A percentile compares a stretch with the other conserved stretches of the same genome.
These are phyloP conservation scores for Ginglymostoma cirratum DNA, from an alignment of 2,113 vertebrate genomes.

Conservation along the genomic window DNA sequence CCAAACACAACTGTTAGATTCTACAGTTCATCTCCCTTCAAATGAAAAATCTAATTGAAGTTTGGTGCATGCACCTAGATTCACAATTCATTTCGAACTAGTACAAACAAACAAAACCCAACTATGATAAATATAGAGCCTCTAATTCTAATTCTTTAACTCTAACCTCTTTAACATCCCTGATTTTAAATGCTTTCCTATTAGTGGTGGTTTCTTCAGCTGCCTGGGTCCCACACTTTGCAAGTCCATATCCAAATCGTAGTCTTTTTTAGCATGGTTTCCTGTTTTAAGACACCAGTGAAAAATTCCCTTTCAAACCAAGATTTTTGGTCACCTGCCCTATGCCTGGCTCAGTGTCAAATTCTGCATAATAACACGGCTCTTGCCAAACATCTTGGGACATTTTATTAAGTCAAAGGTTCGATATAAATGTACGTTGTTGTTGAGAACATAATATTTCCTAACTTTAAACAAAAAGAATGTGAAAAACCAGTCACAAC, in stretches of 20 bases:
- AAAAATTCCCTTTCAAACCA: not conserved
- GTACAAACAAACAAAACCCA: not conserved
- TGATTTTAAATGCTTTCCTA: not conserved
- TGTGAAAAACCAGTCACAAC: not conserved
- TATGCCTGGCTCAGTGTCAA: not conserved
- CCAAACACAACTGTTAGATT: not conserved
- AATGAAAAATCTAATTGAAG: not conserved
- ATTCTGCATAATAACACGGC: not conserved
- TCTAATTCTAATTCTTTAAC: not conserved
- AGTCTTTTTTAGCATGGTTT: not conserved
- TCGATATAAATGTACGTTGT: not conserved
- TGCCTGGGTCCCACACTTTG: not conserved
- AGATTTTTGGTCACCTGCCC: not conserved
- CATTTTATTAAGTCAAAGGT: not conserved
- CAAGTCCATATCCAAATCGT: not conserved
- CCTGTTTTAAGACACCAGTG: not conserved
- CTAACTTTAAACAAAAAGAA: not conserved
- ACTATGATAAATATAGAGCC: not conserved
- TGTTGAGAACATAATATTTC: not conserved
- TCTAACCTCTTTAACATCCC: not conserved
- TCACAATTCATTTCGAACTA: not conserved
- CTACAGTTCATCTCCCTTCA: not conserved
- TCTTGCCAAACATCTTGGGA: not conserved
- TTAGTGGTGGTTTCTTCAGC: not conserved
- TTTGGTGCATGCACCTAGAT: not conserved